Conservation (phyloP, 2,113 vertebrate species). For the Microtus oregoni region DNA sequence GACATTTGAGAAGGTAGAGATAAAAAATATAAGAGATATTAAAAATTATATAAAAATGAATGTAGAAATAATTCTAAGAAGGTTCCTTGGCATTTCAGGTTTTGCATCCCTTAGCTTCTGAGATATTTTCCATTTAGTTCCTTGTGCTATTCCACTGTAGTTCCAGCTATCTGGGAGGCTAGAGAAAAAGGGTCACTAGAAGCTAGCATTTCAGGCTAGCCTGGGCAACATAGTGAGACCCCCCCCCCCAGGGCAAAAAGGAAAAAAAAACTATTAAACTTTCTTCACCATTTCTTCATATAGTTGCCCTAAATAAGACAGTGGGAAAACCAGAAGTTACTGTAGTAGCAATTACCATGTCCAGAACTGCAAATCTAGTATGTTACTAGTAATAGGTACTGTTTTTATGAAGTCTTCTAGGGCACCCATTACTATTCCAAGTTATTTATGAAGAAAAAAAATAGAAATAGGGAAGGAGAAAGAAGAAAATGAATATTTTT, state of each 20-base stretch:
- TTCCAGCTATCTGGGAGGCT: background rate
- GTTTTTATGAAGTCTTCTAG: background rate
- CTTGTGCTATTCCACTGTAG: background rate
- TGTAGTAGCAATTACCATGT: background rate
- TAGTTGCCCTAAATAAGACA: background rate
- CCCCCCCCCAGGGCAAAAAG: background rate
- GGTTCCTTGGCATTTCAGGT: background rate
- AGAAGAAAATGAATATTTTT: background rate
- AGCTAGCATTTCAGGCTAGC: too few relatives aligned
- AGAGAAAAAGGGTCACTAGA: background rate
- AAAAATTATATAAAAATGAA: background rate
- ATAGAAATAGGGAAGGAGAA: background rate
- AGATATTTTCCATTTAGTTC: background rate
- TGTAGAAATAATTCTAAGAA: background rate
- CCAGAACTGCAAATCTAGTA: background rate
- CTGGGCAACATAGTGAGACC: background rate
- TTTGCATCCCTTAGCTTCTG: background rate
- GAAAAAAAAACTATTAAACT: background rate
- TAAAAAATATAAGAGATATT: background rate
- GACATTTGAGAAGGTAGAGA: background rate
- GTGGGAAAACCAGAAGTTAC: background rate
- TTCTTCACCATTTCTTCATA: background rate
- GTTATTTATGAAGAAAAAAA: background rate
- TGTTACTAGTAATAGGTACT: background rate
- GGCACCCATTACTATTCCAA: background rate